Base-by-base conservation (phyloP, 2,113 vertebrate species). In the Phylloscopus trochilus region DNA sequence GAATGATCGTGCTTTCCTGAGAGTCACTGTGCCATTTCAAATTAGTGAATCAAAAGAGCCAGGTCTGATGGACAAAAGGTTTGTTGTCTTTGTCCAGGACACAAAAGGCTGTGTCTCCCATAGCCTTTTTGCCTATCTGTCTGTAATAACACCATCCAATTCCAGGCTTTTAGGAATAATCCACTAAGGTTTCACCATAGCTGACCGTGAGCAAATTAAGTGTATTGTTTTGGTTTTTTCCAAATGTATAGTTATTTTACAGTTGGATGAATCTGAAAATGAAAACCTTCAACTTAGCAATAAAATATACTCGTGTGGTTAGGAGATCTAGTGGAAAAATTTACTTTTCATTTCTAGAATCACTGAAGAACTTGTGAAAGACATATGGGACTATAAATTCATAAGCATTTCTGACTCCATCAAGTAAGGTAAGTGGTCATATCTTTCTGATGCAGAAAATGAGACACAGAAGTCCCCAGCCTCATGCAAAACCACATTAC, bases 241-340 rank as follows among this genome's bases (percentile, higher is more conserved):
- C 52, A 90, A 84, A 93, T 72, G 64, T 60, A 83, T 59, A 35
- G 75, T 94, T 96, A 91, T 93, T 97, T 94, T 94, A 92, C 59
- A 94, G 60, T 49, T 94, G 90, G 69, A 41, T 89, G 79, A 94
- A 77, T 92, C 60, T 83, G 93, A 92, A 97, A 96, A 95, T 94
- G 88, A 94, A 96, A 97, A 53, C 82, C 76, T 95, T 94, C 87
- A 92, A 64, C 76, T 96, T 88, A 87, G 83, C 72, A 88, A 66
- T 94, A 81, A 92, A 88, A 88, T 81, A 92, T 52, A 86, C 72
- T 78, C 75, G 6, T 83, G 79, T 88, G 88, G 82, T 92, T 88
- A 83, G 79, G 64, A 83, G 60, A 88, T 47, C 56, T 90, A 94
- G 75, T 94, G 74, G 75, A 92, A 95, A 95, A 89, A 87, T 83